Base-by-base conservation (phyloP, 2,797 vertebrate genomes). In the Diplodus sargus region DNA sequence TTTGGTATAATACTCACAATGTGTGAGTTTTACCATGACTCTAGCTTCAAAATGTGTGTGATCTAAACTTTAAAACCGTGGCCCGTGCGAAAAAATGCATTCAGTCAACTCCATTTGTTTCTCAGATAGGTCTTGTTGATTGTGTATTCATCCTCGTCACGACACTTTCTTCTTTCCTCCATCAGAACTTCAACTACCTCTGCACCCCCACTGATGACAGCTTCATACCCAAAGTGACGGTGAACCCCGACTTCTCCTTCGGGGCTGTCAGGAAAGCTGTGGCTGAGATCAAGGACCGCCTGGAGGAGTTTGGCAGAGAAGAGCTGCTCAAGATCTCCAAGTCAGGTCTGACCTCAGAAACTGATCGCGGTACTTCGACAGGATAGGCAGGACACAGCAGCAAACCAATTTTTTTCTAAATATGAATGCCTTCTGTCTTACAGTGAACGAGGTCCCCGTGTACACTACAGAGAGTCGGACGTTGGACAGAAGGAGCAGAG, bases 181-280 rank as follows among this genome's bases (percentile, higher is more conserved):
- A 22, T 58, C 87, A 96, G 95, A 96, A 96, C 87, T 96, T 96
- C 86, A 94, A 96, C 89, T 96, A 96, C 91, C 95, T 96, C 45
- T 96, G 95, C 90, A 96, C 95, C 65, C 95, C 95, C 34, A 95
- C 95, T 0, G 95, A 96, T 18, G 95, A 96, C 1, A 92, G 95
- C 85, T 93, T 95, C 88, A 93, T 96, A 64, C 95, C 95, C 30
- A 92, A 77, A 79, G 95, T 96, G 71, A 92, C 92, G 0, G 83
- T 96, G 12, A 96, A 96, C 85, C 95, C 95, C 0, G 95, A 96
- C 83, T 96, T 96, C 82, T 96, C 95, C 65, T 96, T 96, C 25
- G 91, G 87, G 0, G 74, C 93, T 0, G 95, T 94, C 65, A 94
- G 95, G 85, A 96, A 96, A 90, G 95, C 95, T 1, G 95, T 96